A percentile compares a stretch with the other conserved stretches of the same genome.
These are phyloP conservation scores for Hydrochoerus hydrochaeris DNA, from an alignment of 2,113 vertebrate species.

Conservation along the genomic window DNA sequence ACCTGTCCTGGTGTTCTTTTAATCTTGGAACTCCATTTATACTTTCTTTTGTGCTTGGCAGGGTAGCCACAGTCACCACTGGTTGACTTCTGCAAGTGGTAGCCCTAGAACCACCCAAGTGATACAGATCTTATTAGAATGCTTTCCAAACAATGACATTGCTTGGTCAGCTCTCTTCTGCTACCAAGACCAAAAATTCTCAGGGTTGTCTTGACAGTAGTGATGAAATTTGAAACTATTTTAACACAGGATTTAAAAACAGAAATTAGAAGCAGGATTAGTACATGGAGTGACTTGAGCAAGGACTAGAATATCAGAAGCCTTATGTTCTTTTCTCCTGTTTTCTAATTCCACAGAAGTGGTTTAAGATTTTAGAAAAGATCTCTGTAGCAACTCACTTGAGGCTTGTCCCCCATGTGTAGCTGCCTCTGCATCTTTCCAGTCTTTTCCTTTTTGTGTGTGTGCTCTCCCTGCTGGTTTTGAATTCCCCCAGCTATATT, in stretches of 20 bases:
- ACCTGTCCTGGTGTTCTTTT: constrained; percentile 98
- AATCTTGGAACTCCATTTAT: constrained; percentile 99
- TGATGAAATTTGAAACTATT: constrained; percentile 19
- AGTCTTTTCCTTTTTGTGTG: background rate
- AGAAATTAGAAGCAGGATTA: background rate
- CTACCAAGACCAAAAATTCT: background rate
- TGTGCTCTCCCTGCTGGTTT: background rate
- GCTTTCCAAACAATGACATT: constrained; percentile 97
- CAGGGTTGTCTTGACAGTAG: background rate
- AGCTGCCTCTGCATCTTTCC: background rate
- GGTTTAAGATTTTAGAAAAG: background rate
- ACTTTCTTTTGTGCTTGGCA: constrained; percentile 98
- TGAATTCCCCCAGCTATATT: background rate
- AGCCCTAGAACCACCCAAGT: constrained; percentile 96
- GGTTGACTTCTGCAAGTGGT: constrained; percentile 96
- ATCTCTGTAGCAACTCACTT: background rate
- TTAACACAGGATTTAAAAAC: background rate
- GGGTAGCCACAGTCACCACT: constrained; percentile 98
- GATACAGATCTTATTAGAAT: constrained; percentile 98
- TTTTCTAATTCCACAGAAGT: background rate
- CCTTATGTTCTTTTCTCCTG: background rate
- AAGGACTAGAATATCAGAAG: background rate
- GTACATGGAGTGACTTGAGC: background rate
- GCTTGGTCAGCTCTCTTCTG: constrained; percentile 85
- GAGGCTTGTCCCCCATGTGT: background rate